A percentile compares a stretch with the other conserved stretches of the same genome.
Evolutionary conservation across 92 coral and sea anemone species (phyloP).

Genomic region (Nematostella vectensis): DNA sequence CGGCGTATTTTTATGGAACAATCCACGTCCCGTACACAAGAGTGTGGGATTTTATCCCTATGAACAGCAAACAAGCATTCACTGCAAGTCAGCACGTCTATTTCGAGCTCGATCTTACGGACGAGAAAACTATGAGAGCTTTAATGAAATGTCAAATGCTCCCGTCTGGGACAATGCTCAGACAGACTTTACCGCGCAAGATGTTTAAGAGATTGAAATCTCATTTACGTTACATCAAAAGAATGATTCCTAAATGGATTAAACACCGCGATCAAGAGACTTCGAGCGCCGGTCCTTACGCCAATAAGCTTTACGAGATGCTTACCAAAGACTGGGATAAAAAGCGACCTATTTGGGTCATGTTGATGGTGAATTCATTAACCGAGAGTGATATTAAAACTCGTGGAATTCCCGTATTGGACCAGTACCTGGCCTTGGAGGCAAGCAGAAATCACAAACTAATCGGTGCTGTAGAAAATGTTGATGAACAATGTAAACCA

Average conservation of each 20-base stretch:
- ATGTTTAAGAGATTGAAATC: slow-evolving; percentile 62
- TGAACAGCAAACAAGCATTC: slow-evolving; percentile 91
- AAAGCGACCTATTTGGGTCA: slow-evolving; percentile 95
- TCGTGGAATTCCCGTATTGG: slow-evolving; percentile 83
- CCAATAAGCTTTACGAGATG: slow-evolving; percentile 57
- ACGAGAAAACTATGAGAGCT: slow-evolving; percentile 54
- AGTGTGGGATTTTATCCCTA: slow-evolving; percentile 95
- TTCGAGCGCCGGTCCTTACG: slow-evolving; percentile 27
- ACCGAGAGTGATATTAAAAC: slow-evolving; percentile 85
- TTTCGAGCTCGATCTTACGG: slow-evolving; percentile 88
- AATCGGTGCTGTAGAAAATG: slow-evolving; percentile 80
- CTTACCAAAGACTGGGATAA: slow-evolving; percentile 82
- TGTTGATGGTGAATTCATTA: slow-evolving; percentile 88
- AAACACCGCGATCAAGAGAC: slow-evolving; percentile 23
- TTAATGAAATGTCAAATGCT: slow-evolving; percentile 85
- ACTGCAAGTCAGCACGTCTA: slow-evolving; percentile 69
- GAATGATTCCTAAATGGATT: slow-evolving; percentile 74
- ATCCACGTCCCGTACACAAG: slow-evolving; percentile 96
- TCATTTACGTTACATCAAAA: slow-evolving; percentile 74
- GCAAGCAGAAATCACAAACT: slow-evolving; percentile 52
- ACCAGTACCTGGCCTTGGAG: slow-evolving; percentile 67
- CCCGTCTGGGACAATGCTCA: slow-evolving; percentile 58
- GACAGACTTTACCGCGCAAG: slow-evolving; percentile 55
- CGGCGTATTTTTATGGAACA: slow-evolving; percentile 93
- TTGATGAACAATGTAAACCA: slow-evolving; percentile 83